Evolutionary conservation across 2,888 invertebrate genomes (phyloP).

Genomic region (Uloborus plumipes): DNA sequence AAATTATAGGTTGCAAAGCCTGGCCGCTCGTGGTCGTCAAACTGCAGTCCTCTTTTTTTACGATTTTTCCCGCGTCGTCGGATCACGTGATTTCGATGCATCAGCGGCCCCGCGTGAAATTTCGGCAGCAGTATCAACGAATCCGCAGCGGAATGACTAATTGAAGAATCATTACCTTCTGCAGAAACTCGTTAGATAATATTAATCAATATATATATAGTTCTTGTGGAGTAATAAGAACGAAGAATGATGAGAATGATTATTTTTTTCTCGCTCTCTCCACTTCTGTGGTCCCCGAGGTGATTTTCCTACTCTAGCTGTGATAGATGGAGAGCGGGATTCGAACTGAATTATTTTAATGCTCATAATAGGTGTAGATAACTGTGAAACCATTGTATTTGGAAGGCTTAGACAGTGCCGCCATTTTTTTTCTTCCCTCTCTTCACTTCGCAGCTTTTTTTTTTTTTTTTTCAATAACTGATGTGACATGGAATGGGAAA

Average conservation of each 20-base stretch:
- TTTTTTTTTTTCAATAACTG: too few relatives aligned
- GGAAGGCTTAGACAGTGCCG: not conserved
- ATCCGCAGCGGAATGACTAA: slow-evolving; percentile 24
- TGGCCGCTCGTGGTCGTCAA: slow-evolving; percentile 43
- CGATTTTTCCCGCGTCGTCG: slow-evolving; percentile 29
- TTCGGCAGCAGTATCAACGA: slow-evolving; percentile 8
- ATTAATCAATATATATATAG: slow-evolving; percentile 44
- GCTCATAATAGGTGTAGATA: slow-evolving; percentile 25
- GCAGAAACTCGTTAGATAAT: slow-evolving; percentile 44
- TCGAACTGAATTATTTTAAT: slow-evolving; percentile 47
- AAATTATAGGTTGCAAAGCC: slow-evolving; percentile 56
- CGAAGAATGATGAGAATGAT: slow-evolving; percentile 12
- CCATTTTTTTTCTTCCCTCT: not conserved
- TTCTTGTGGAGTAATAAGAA: slow-evolving; percentile 5
- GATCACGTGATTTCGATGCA: slow-evolving; percentile 39
- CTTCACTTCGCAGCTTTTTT: not conserved
- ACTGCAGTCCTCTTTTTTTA: slow-evolving; percentile 42
- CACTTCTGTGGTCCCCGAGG: not conserved
- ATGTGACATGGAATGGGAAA: slow-evolving; percentile 6
- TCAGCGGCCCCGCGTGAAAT: not conserved
- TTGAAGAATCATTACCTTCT: slow-evolving; percentile 48
- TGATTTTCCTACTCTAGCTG: slow-evolving; percentile 10
- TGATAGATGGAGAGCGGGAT: slow-evolving; percentile 40
- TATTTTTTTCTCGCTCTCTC: not conserved
- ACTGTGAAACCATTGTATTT: not conserved